Base-by-base conservation (phyloP, 2,888 invertebrate genomes). In the Heterodera filipjevi region DNA sequence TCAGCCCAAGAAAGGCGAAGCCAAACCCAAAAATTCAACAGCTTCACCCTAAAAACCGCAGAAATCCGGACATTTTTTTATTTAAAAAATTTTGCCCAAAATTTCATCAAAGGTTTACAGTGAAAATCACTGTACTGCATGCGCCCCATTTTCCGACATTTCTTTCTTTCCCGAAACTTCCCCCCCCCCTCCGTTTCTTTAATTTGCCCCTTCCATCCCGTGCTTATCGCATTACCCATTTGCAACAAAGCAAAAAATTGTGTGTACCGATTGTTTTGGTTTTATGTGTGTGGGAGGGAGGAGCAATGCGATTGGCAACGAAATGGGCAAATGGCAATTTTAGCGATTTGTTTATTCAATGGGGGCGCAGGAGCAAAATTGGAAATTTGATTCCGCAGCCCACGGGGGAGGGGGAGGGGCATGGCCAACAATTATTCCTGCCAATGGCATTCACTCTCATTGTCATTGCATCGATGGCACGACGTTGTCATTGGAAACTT, bases 331-430 rank as follows among this genome's bases (percentile, higher is more conserved):
- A 27, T 27, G 6, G 59, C 59, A 59, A 59, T 59, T 59, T 59
- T 59, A 22, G 59, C 59, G n/a, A 59, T 59, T 59, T 59, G 59
- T 59, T 59, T 59, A 59, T 59, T 59, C 59, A 59, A 27, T n/a
- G 59, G 59, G 59, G 3, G 59, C 10, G n/a, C 44, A 44, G 12
- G 12, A 44, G 44, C 5, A 12, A 44, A 5, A 44, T 44, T 44
- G 8, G 14, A 49, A 49, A 49, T 49, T 39, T 39, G 39, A 39
- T 39, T 39, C 39, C 39, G 39, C 6, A 39, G 39, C 39, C 39
- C 39, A 39, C 39, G 39, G 39, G 53, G 49, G 49, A 19, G 49
- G 22, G 49, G 22, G 22, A 19, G 16, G 53, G 22, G 3, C 46
- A 46, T 46, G 46, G 46, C 46, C 5, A 46, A 46, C 46, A 19